Conservation (phyloP, 2,113 vertebrate genomes). For the Mellivora capensis region DNA sequence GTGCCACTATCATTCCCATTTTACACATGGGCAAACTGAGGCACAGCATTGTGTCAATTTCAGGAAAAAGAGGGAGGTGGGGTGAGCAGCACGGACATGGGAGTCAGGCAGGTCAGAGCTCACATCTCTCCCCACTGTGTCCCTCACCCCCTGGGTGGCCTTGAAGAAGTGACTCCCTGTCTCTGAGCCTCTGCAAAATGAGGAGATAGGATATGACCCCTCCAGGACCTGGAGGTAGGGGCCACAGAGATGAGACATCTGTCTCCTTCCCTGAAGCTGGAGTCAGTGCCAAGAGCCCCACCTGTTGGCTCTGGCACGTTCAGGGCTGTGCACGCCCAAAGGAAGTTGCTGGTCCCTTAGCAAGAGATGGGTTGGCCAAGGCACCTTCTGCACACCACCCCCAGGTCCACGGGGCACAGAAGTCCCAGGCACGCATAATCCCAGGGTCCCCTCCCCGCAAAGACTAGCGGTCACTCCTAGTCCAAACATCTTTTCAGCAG, state of each 20-base stretch:
- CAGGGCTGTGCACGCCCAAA: neutral
- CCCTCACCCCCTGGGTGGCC: neutral
- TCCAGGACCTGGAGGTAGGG: too few species aligned
- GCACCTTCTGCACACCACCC: neutral
- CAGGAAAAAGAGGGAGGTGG: neutral
- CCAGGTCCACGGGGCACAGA: neutral
- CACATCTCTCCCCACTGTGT: neutral
- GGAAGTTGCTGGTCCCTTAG: neutral
- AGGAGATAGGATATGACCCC: neutral
- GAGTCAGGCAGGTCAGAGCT: neutral
- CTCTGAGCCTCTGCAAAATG: neutral
- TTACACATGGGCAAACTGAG: neutral
- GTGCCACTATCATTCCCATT: neutral
- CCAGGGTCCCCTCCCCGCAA: neutral
- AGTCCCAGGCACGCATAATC: neutral
- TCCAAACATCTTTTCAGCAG: neutral
- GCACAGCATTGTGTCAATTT: neutral
- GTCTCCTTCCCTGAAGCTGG: neutral
- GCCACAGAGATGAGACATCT: neutral
- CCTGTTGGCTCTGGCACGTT: neutral
- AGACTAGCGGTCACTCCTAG: accelerated
- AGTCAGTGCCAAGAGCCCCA: neutral
- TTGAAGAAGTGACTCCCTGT: neutral
- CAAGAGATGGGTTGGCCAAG: neutral
- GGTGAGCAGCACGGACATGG: neutral